Conservation (phyloP, 1,140 invertebrate species). For the Neomicropteryx cornuta region DNA sequence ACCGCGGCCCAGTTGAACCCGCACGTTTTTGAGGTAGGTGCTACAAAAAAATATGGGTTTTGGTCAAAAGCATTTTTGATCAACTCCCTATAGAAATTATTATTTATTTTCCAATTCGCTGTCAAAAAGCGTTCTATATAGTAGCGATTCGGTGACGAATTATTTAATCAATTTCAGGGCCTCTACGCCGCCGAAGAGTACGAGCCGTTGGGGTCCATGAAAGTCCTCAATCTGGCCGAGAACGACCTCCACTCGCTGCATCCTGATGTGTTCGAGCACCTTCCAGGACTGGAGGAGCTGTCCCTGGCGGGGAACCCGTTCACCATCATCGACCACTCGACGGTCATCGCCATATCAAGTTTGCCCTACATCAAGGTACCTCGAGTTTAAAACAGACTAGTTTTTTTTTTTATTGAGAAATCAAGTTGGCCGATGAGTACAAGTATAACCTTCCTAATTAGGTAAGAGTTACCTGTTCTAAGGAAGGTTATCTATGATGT, state of each 20-base stretch:
- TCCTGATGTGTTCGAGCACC: constrained; percentile 60
- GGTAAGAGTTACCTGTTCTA: too few relatives aligned
- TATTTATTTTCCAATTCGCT: constrained; percentile 1
- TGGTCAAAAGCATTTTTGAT: not conserved
- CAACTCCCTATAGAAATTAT: not conserved
- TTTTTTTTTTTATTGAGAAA: constrained; percentile 1
- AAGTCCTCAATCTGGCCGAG: constrained; percentile 46
- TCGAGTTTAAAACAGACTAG: too few relatives aligned
- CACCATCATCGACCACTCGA: constrained; percentile 44
- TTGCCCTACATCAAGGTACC: constrained; percentile 51
- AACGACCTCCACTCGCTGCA: constrained; percentile 56
- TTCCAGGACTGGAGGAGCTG: constrained; percentile 48
- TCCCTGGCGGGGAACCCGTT: constrained; percentile 58
- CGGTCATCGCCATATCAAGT: constrained; percentile 48
- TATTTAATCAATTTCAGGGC: constrained; percentile 38
- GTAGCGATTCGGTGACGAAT: constrained; percentile 1
- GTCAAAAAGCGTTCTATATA: constrained; percentile 3
- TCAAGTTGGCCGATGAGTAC: too few relatives aligned
- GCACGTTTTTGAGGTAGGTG: constrained; percentile 51
- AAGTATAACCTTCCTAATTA: too few relatives aligned
- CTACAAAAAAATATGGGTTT: too few relatives aligned
- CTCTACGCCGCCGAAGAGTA: constrained; percentile 41
- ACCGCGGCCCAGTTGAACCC: constrained; percentile 42
- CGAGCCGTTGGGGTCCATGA: constrained; percentile 48
- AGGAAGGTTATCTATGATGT: too few relatives aligned